These are phyloP conservation scores for Xylota sylvarum DNA, from an alignment of 2,888 invertebrate genomes.

Conservation along the genomic window DNA sequence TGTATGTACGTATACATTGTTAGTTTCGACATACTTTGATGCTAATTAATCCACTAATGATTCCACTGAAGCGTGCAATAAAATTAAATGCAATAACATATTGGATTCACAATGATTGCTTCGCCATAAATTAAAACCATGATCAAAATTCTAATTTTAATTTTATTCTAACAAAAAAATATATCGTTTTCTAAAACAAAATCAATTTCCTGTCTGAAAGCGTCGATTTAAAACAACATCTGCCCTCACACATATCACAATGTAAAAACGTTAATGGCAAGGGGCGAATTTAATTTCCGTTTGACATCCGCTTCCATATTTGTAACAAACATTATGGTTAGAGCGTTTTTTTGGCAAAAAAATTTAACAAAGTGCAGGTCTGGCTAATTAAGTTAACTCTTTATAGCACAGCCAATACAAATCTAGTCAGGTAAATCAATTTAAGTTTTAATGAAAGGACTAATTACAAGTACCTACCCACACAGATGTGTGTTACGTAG, in stretches of 20 bases:
- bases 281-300: constrained; percentile 41
- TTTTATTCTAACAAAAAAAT: not conserved
- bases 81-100: not conserved
- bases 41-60: not conserved
- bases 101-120: not conserved
- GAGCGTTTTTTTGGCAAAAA: not conserved
- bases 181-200: not conserved
- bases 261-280: not conserved
- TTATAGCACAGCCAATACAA: not conserved
- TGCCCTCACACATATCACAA: not conserved
- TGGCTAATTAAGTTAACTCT: not conserved
- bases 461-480: constrained; percentile 24
- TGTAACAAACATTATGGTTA: not conserved
- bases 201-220: constrained; percentile 1
- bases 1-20: too few species aligned
- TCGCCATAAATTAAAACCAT: not conserved
- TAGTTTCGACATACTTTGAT: not conserved
- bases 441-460: constrained; percentile 46
- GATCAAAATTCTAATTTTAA: not conserved
- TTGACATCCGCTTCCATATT: constrained; percentile 24
- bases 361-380: not conserved
- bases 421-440: constrained; percentile 23
- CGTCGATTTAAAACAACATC: not conserved
- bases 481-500: not conserved
- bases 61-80: not conserved